Evolutionary conservation across 2,113 vertebrate species (phyloP).

Genomic region (Holacanthus passer): DNA sequence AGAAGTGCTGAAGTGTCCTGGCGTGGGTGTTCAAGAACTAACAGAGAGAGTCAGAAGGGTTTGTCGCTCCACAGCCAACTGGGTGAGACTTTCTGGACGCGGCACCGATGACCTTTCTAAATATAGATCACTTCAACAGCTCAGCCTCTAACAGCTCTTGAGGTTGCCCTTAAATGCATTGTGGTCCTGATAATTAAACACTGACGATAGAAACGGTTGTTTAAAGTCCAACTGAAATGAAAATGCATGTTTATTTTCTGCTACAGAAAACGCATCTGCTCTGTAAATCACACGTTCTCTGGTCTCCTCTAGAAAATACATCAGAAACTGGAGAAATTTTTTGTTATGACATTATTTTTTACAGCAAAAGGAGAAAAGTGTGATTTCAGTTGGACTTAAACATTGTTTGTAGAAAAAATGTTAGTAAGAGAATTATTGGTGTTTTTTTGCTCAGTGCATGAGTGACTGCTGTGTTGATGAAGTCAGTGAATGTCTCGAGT

Average conservation of each 20-base stretch:
- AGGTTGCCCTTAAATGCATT: conserved; percentile 33
- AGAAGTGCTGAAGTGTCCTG: not conserved
- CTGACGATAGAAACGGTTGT: not conserved
- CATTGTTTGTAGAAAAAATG: not conserved
- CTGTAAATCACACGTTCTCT: not conserved
- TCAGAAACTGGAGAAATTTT: too few species aligned
- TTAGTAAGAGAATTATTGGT: not conserved
- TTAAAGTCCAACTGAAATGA: conserved; percentile 29
- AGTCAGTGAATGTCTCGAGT: not conserved
- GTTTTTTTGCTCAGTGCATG: conserved; percentile 41
- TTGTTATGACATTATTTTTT: not conserved
- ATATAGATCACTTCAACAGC: conserved; percentile 47
- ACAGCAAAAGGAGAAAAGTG: not conserved
- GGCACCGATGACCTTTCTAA: conserved; percentile 43
- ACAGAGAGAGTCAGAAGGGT: conserved; percentile 34
- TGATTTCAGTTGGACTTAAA: conserved; percentile 38
- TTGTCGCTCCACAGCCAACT: conserved; percentile 9
- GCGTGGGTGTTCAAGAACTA: conserved; percentile 57
- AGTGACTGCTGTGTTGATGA: conserved; percentile 7
- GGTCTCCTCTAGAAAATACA: not conserved
- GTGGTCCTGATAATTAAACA: conserved; percentile 22
- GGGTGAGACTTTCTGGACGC: conserved; percentile 33
- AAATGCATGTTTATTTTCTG: not conserved
- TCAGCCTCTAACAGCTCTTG: conserved; percentile 51
- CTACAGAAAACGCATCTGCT: not conserved